phyloP scores from a whole-genome alignment of 2,888 invertebrate species.

The Hemaris fuciformis region DNA sequence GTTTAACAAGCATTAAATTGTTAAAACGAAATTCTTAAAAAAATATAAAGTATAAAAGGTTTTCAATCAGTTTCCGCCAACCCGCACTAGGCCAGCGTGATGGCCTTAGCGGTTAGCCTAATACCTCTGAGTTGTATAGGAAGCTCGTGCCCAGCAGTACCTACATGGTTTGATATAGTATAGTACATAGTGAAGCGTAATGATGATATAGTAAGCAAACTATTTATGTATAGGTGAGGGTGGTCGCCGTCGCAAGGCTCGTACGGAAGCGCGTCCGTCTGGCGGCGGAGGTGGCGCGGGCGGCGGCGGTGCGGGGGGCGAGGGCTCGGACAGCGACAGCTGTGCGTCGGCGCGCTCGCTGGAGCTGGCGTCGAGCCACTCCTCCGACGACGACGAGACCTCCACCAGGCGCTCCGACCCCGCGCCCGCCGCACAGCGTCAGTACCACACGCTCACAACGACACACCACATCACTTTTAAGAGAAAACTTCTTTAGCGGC shows the following conservation, averaged over 20 bases:
- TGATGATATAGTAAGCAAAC: too few relatives aligned
- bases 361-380: slow-evolving; percentile 97
- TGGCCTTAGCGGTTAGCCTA: too few relatives aligned
- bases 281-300: slow-evolving; percentile 24
- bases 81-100: too few relatives aligned
- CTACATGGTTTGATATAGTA: too few relatives aligned
- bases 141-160: too few relatives aligned
- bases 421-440: slow-evolving; percentile 42
- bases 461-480: not conserved
- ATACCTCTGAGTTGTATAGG: too few relatives aligned
- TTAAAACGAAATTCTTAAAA: too few relatives aligned
- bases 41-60: too few relatives aligned
- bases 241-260: slow-evolving; percentile 60
- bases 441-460: slow-evolving; percentile 4
- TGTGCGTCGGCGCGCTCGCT: slow-evolving; percentile 92
- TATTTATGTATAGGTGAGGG: slow-evolving; percentile 46
- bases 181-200: too few relatives aligned
- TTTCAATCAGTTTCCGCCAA: too few relatives aligned
- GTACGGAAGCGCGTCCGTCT: slow-evolving; percentile 29
- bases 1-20: too few relatives aligned
- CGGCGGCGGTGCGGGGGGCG: slow-evolving; percentile 80
- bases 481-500: too few relatives aligned
- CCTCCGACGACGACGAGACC: slow-evolving; percentile 93
- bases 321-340: slow-evolving; percentile 91
- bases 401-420: slow-evolving; percentile 52